A percentile compares a stretch with the other conserved stretches of the same genome.
Evolutionary conservation across 2,113 vertebrate species (phyloP).

Genomic region (Turdus rufiventris): DNA sequence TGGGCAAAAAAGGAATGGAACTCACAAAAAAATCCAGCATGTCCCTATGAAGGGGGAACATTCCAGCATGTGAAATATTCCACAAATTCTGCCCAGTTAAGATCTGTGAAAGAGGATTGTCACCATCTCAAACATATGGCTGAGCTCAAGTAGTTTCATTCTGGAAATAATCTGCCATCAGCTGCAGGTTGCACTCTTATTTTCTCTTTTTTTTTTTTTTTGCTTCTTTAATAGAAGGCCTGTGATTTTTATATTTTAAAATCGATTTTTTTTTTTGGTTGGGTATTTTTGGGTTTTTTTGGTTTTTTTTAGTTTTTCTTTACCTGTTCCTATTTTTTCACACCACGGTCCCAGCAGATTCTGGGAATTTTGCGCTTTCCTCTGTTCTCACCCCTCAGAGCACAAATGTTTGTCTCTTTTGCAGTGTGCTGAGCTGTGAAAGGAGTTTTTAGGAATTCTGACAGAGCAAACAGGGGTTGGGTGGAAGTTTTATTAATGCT

Average conservation of each 20-base stretch:
- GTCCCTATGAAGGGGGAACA: not conserved
- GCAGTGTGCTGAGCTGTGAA: not conserved
- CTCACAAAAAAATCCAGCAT: not conserved
- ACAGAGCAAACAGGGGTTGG: not conserved
- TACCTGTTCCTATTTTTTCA: not conserved
- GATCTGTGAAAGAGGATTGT: not conserved
- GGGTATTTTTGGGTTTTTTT: too few species aligned
- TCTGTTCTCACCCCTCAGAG: not conserved
- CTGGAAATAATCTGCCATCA: not conserved
- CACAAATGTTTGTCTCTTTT: not conserved
- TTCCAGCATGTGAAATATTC: not conserved
- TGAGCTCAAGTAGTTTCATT: not conserved
- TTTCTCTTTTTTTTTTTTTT: not conserved
- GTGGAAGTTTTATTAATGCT: not conserved
- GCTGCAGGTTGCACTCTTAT: not conserved
- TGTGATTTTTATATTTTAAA: not conserved
- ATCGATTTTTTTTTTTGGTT: too few species aligned
- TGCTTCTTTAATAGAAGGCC: not conserved
- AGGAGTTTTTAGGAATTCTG: not conserved
- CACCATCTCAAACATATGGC: fast-evolving
- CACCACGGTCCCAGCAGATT: fast-evolving
- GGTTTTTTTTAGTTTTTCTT: not conserved
- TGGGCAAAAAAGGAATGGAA: not conserved
- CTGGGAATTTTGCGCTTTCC: not conserved
- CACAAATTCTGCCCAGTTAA: not conserved